These are phyloP conservation scores for Leptinotarsa tumamoca DNA, from an alignment of 2,888 invertebrate species.

Conservation along the genomic window DNA sequence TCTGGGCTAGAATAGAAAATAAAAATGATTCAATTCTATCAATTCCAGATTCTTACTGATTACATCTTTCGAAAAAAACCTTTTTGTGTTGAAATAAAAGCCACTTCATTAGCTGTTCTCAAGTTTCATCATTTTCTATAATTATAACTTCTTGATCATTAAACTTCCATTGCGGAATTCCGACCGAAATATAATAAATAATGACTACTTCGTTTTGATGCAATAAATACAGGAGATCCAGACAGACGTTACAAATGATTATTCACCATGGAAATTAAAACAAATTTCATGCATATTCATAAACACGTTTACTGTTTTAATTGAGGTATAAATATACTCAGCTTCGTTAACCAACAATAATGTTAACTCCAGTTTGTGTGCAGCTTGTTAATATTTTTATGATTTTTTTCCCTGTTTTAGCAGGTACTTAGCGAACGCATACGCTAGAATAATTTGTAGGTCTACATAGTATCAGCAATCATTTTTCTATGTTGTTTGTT, in stretches of 20 bases:
- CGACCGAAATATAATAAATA: slow-evolving; percentile 37
- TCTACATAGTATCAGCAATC: slow-evolving; percentile 41
- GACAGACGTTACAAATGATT: slow-evolving; percentile 40
- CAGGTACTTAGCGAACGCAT: slow-evolving; percentile 36
- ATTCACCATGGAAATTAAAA: slow-evolving; percentile 46
- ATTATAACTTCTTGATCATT: background rate
- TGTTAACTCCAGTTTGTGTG: slow-evolving; percentile 33
- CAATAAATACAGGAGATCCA: slow-evolving; percentile 35
- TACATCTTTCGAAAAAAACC: too few relatives aligned
- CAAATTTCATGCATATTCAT: slow-evolving; percentile 50
- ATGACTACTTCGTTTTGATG: slow-evolving; percentile 35
- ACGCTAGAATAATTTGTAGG: slow-evolving; percentile 36
- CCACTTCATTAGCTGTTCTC: background rate
- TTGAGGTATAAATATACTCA: slow-evolving; percentile 45
- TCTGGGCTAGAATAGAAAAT: too few relatives aligned
- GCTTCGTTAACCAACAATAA: slow-evolving; percentile 46
- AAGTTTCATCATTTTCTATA: background rate
- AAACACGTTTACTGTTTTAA: slow-evolving; percentile 49
- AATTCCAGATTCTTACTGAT: too few relatives aligned
- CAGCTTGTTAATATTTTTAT: slow-evolving; percentile 37
- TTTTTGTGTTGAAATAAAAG: too few relatives aligned
- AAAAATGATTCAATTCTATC: too few relatives aligned
- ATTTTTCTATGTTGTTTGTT: slow-evolving; percentile 46
- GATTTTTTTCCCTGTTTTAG: slow-evolving; percentile 36
- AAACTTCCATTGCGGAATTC: slow-evolving; percentile 26